Conservation (phyloP, 1,140 invertebrate species). For the Papilio glaucus region DNA sequence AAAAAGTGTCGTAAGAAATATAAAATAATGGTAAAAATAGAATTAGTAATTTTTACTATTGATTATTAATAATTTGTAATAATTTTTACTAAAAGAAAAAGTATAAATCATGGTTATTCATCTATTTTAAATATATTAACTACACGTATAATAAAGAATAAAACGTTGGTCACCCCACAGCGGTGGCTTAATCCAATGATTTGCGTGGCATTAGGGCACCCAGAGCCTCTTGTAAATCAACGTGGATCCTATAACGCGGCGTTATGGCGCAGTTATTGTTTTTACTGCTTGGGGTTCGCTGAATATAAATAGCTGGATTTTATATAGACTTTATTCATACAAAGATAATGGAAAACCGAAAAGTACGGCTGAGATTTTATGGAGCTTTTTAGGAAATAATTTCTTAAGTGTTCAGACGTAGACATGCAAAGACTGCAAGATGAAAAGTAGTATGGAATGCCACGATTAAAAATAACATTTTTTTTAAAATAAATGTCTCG, state of each 20-base stretch:
- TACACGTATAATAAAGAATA: not conserved
- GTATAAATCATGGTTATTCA: too few relatives aligned
- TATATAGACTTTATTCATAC: not conserved
- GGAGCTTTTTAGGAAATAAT: not conserved
- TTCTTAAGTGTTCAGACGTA: not conserved
- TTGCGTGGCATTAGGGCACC: conserved; percentile 54
- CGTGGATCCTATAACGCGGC: conserved; percentile 43
- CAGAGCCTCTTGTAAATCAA: conserved; percentile 47
- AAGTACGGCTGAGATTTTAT: not conserved
- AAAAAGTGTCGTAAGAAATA: too few relatives aligned
- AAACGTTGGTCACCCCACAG: conserved; percentile 39
- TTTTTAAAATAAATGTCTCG: too few relatives aligned
- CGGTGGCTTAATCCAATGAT: conserved; percentile 53
- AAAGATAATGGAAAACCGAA: not conserved
- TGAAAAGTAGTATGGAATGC: too few relatives aligned
- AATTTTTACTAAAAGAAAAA: too few relatives aligned
- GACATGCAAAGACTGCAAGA: not conserved
- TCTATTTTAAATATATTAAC: too few relatives aligned
- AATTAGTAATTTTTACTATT: too few relatives aligned
- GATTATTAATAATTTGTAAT: too few relatives aligned
- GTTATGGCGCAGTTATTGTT: conserved; percentile 47
- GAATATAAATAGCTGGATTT: conserved; percentile 36
- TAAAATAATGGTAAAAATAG: too few relatives aligned
- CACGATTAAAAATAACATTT: too few relatives aligned
- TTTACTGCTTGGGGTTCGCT: conserved; percentile 43